Conservation (phyloP, 1,140 invertebrate genomes). For the Pachyrhynchus sulphureomaculatus region DNA sequence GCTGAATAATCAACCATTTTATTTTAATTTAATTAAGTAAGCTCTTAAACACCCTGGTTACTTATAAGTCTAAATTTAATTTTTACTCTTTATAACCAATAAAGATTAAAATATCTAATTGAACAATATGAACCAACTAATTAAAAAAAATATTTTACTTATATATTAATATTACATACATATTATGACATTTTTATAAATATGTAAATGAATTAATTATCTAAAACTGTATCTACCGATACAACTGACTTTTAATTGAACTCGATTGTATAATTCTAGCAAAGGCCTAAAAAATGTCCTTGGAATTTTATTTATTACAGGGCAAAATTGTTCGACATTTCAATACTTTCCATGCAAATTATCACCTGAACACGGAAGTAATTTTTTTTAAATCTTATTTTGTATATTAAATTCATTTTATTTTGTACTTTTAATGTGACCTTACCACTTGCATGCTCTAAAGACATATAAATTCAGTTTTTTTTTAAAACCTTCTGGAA, state of each 20-base stretch:
- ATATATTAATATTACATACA: neutral
- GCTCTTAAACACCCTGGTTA: too few species aligned
- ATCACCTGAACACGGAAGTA: neutral
- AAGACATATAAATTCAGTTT: too few species aligned
- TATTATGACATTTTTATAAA: neutral
- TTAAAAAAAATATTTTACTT: slow-evolving; percentile 16
- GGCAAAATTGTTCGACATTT: neutral
- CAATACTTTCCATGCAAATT: too few species aligned
- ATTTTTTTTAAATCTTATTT: neutral
- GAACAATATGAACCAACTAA: neutral
- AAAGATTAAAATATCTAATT: neutral
- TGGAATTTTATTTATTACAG: slow-evolving; percentile 1
- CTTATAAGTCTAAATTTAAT: too few species aligned
- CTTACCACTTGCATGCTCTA: too few species aligned
- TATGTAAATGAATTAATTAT: slow-evolving; percentile 18
- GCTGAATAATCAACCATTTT: too few species aligned
- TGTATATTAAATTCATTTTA: neutral
- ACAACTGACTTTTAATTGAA: too few species aligned
- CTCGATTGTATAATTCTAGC: slow-evolving; percentile 7
- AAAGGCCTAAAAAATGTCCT: slow-evolving; percentile 8
- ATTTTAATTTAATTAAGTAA: too few species aligned
- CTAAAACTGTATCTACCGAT: slow-evolving; percentile 17
- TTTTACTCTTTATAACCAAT: too few species aligned
- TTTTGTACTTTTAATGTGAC: too few species aligned
- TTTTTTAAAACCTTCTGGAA: too few species aligned